Conservation (phyloP, 2,113 vertebrate genomes). For the Chaenogobius annularis region DNA sequence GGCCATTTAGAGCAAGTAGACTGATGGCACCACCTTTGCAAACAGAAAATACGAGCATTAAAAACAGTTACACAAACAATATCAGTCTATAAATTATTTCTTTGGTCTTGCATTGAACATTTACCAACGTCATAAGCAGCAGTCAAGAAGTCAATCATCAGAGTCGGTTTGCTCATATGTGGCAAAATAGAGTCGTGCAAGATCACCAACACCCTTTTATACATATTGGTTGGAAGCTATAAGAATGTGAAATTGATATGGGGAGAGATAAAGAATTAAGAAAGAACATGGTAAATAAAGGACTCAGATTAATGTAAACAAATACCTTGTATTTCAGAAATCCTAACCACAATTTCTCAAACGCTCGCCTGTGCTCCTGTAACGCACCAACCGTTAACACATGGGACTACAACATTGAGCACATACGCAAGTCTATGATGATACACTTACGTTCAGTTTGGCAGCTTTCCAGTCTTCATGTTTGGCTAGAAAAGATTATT, state of each 20-base stretch:
- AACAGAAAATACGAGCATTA: neutral
- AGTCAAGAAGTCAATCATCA: slow-evolving; percentile 95
- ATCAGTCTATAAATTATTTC: neutral
- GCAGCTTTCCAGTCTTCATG: slow-evolving; percentile 84
- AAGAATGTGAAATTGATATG: neutral
- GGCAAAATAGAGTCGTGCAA: slow-evolving; percentile 90
- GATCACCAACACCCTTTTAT: slow-evolving; percentile 90
- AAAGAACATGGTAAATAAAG: neutral
- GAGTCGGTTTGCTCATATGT: slow-evolving; percentile 87
- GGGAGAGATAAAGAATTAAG: neutral
- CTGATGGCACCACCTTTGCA: slow-evolving; percentile 91
- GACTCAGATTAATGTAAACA: neutral
- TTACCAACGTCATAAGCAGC: slow-evolving; percentile 90
- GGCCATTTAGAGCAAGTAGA: slow-evolving; percentile 91
- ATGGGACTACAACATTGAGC: neutral
- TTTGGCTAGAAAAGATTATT: slow-evolving; percentile 69
- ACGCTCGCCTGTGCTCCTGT: slow-evolving; percentile 88
- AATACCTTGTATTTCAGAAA: slow-evolving; percentile 91
- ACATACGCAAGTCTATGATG: neutral
- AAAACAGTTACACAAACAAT: no score
- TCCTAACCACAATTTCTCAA: slow-evolving; percentile 90
- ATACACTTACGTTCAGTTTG: slow-evolving; percentile 80
- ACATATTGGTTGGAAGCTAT: slow-evolving; percentile 86
- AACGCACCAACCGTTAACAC: neutral
- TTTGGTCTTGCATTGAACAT: slow-evolving; percentile 31